Evolutionary conservation across 2,797 vertebrate species (phyloP), one percentile per base, ranked within the genome.

Genomic region (Phoeniculus purpureus): DNA sequence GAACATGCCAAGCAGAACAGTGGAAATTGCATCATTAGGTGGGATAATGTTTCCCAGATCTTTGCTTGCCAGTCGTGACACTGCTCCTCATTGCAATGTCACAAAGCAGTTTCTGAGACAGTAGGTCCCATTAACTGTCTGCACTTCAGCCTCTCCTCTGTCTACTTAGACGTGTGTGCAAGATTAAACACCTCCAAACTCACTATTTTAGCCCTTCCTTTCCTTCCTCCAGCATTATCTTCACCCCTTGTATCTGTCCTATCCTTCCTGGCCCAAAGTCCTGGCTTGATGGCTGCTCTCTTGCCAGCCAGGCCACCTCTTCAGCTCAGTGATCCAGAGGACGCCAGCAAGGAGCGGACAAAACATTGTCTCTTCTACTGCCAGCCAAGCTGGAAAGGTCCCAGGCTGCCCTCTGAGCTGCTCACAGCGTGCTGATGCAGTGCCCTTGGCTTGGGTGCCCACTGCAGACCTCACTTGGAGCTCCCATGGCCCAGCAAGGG

Each of bases 21-120:
- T 26, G 37, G 34, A 75, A 81, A 68, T 37, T 52, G 11, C 0
- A 0, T 54, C 26, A 22, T 7, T 27, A 31, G 2, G 6, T 25
- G 64, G 52, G 29, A 59, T 45, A 78, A 40, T 13, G 12, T 40
- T 51, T 59, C 31, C 31, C 32, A 75, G 59, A 68, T 14, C 10
- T 48, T 81, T 6, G 2, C 10, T 52, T 81, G 27, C 55, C 64
- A 34, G 43, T 48, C 26, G 51, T 26, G 19, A 89, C 85, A 34
- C 29, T 62, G 66, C 19, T 81, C 9, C 59, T 29, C 13, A 21
- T 9, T 52, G 26, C 25, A 60, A 10, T 34, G 72, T 26, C 45
- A 34, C 48, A 61, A 51, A 70, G 76, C 8, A 71, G 14, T n/a
- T 82, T 60, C 58, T 67, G 50, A 64, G 37, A 32, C 68, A 87